A percentile compares a stretch with the other conserved stretches of the same genome.
Conservation (phyloP, 2,888 invertebrate genomes). For the Teinopalpus imperialis region DNA sequence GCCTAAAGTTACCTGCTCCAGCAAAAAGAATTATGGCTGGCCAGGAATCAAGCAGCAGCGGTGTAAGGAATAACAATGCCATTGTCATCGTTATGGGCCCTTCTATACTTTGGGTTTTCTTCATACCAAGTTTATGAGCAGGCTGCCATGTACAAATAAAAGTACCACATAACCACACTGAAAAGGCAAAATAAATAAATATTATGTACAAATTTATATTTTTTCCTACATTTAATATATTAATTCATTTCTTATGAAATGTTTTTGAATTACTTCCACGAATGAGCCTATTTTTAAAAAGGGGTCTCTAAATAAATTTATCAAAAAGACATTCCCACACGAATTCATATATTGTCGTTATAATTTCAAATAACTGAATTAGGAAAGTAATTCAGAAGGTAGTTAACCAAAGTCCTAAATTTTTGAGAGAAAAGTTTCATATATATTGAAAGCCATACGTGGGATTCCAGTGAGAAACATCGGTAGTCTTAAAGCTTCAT, state of each 20-base stretch:
- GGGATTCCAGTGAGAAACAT: constrained; percentile 68
- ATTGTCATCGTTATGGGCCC: constrained; percentile 68
- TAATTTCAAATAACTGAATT: too few species aligned
- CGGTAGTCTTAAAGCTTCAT: constrained; percentile 52
- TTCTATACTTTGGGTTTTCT: constrained; percentile 56
- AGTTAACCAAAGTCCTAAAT: too few species aligned
- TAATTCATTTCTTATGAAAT: too few species aligned
- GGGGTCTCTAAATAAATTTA: too few species aligned
- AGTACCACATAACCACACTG: constrained; percentile 76
- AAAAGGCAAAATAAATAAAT: constrained; percentile 34
- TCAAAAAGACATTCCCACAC: too few species aligned
- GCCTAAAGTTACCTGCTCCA: constrained; percentile 77
- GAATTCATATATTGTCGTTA: too few species aligned
- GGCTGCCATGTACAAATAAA: constrained; percentile 82
- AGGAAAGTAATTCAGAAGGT: too few species aligned
- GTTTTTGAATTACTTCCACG: too few species aligned
- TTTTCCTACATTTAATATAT: too few species aligned
- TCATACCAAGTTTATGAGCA: constrained; percentile 61
- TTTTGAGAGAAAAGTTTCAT: too few species aligned
- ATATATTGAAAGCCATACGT: too few species aligned
- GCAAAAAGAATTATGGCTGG: constrained; percentile 83
- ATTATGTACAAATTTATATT: constrained; percentile 22
- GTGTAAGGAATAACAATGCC: constrained; percentile 78
- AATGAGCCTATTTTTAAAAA: too few species aligned
- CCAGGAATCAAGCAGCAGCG: constrained; percentile 82